A percentile compares a stretch with the other conserved stretches of the same genome.
Conservation (phyloP, 2,113 vertebrate genomes). For the Axis porcinus region DNA sequence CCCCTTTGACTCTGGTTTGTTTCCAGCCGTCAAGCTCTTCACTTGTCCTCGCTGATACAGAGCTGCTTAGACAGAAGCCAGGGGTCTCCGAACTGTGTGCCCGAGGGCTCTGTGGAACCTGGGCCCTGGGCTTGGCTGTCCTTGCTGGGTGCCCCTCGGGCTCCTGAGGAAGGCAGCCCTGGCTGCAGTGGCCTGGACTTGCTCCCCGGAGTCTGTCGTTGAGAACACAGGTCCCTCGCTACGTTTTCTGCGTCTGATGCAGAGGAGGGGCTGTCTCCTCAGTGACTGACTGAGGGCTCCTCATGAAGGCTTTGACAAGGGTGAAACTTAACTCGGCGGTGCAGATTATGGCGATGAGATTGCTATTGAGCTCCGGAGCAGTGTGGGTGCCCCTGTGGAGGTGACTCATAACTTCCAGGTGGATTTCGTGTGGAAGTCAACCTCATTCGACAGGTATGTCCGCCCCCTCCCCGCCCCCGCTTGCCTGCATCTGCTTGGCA, state of each 20-base stretch:
- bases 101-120: background rate
- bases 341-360: slow-evolving; percentile 99
- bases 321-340: slow-evolving; percentile 85
- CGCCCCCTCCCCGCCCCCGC: background rate
- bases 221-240: background rate
- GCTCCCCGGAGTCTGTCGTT: fast-evolving
- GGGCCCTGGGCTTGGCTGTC: background rate
- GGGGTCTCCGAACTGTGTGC: background rate
- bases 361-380: slow-evolving; percentile 96
- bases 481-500: background rate
- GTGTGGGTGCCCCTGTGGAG: slow-evolving; percentile 95
- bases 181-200: background rate
- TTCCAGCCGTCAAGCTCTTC: background rate
- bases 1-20: background rate
- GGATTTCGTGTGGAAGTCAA: slow-evolving; percentile 99
- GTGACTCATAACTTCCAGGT: slow-evolving; percentile 99
- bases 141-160: background rate
- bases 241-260: background rate
- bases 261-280: background rate
- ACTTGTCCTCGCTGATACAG: background rate
- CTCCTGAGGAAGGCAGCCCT: fast-evolving
- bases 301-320: background rate
- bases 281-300: background rate
- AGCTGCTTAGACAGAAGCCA: no score
- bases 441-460: slow-evolving; percentile 96